Conservation (phyloP, 2,113 vertebrate species). For the Excalfactoria chinensis region DNA sequence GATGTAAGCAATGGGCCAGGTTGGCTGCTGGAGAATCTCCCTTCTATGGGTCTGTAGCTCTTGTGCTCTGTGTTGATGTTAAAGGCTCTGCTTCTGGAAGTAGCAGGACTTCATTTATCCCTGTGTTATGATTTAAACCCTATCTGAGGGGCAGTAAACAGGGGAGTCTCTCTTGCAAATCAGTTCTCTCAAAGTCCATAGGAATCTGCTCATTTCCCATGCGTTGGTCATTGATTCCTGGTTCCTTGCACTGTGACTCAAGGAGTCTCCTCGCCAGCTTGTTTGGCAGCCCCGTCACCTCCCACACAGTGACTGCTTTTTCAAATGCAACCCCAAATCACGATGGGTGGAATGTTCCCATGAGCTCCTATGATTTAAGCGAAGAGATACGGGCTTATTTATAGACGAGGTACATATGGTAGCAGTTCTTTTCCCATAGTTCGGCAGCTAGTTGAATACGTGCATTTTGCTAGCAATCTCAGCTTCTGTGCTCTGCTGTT, state of each 20-base stretch:
- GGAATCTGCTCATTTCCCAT: neutral
- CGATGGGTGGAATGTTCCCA: neutral
- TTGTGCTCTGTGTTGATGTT: accelerated
- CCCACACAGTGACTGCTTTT: neutral
- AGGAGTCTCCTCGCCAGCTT: neutral
- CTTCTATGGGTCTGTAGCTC: neutral
- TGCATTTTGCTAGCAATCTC: neutral
- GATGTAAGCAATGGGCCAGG: neutral
- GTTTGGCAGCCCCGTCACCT: constrained; percentile 6
- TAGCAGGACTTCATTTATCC: neutral
- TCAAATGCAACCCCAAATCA: neutral
- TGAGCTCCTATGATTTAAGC: neutral
- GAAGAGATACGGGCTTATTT: constrained; percentile 28
- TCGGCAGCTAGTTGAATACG: neutral
- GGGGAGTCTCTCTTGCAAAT: neutral
- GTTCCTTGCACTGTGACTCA: neutral
- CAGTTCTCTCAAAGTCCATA: accelerated
- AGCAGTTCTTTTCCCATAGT: neutral
- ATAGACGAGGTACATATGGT: constrained; percentile 8
- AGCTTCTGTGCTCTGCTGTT: neutral
- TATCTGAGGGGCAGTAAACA: neutral
- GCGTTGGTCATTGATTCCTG: accelerated
- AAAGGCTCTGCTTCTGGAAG: neutral
- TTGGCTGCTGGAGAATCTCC: neutral
- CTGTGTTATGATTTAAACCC: neutral